These are phyloP conservation scores for Aythya baeri DNA, from an alignment of 2,113 vertebrate species.

Conservation along the genomic window DNA sequence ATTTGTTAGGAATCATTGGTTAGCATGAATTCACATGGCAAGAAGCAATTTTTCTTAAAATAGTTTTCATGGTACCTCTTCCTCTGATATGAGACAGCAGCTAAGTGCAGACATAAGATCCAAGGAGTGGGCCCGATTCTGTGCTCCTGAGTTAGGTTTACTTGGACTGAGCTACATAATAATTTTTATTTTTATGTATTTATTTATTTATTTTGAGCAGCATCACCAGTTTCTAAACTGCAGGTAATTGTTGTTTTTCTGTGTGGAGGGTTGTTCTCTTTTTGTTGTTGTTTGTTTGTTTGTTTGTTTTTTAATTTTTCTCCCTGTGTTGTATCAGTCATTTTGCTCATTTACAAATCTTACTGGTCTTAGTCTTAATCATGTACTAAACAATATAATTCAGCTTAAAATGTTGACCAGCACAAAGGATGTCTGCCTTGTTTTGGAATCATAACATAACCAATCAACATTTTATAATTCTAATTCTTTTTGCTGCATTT, in stretches of 20 bases:
- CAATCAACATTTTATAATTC: background rate
- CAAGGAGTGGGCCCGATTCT: background rate
- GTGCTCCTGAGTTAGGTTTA: background rate
- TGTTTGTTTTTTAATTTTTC: background rate
- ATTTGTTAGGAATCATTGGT: background rate
- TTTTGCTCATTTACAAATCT: background rate
- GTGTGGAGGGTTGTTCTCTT: background rate
- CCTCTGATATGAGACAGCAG: background rate
- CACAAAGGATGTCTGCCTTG: conserved; percentile 17
- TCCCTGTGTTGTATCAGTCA: background rate
- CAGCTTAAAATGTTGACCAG: conserved; percentile 33
- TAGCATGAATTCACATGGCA: background rate
- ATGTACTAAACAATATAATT: conserved; percentile 18
- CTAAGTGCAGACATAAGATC: background rate
- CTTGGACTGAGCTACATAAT: background rate
- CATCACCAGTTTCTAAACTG: background rate
- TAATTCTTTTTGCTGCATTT: background rate
- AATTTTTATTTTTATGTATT: too few relatives aligned
- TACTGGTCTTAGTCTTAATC: background rate
- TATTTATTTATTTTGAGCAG: background rate
- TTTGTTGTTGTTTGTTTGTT: background rate
- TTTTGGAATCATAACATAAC: background rate
- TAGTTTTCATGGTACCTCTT: background rate
- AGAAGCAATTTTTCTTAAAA: background rate
- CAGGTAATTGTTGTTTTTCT: background rate